phyloP scores from a whole-genome alignment of 2,797 vertebrate genomes.

The Microchirus variegatus region DNA sequence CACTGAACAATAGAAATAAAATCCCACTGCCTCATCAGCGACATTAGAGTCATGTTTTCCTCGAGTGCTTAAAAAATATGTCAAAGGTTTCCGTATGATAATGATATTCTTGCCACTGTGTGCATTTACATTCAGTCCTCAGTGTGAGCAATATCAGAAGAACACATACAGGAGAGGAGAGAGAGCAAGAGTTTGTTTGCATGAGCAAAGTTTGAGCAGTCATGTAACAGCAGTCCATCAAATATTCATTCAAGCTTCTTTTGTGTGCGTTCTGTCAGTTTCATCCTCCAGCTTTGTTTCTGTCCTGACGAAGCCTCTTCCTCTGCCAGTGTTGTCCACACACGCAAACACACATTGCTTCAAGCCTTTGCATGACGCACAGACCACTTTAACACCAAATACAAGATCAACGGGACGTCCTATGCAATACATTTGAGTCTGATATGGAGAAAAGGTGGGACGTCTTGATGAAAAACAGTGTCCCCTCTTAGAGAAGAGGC shows the following conservation, averaged over 20 bases:
- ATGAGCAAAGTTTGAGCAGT: conserved; percentile 41
- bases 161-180: conserved; percentile 29
- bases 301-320: conserved; percentile 35
- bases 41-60: conserved; percentile 19
- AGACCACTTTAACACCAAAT: conserved; percentile 44
- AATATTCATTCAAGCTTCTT: conserved; percentile 26
- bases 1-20: conserved; percentile 65
- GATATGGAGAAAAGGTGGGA: conserved; percentile 3
- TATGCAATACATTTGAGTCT: conserved; percentile 5
- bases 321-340: not conserved
- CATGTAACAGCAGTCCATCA: conserved; percentile 55
- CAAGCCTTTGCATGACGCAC: conserved; percentile 36
- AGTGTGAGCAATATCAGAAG: conserved; percentile 40
- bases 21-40: conserved; percentile 32
- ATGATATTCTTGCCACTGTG: not conserved
- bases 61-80: conserved; percentile 6
- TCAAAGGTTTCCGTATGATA: not conserved
- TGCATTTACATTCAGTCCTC: conserved; percentile 30
- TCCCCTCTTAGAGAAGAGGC: conserved; percentile 13
- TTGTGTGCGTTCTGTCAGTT: conserved; percentile 20
- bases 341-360: not conserved
- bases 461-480: conserved; percentile 6
- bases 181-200: conserved; percentile 42
- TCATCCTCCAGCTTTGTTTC: conserved; percentile 3
- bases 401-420: conserved; percentile 46